These are phyloP conservation scores for Armadillidium nasatum DNA, from an alignment of 1,140 invertebrate species.

Conservation along the genomic window DNA sequence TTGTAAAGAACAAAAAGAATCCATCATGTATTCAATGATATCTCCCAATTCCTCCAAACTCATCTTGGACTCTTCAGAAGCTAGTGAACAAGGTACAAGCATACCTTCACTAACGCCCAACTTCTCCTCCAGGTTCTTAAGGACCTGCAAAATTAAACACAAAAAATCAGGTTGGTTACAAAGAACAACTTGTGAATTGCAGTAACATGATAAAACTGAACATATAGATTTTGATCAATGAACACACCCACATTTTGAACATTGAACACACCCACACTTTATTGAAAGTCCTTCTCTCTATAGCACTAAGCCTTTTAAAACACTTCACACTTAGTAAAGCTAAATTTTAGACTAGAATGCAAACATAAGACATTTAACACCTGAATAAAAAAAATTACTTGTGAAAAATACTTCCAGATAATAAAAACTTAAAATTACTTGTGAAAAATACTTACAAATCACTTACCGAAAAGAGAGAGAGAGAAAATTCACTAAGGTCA, in stretches of 20 bases:
- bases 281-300: neutral
- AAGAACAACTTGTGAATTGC: neutral
- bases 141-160: constrained; percentile 46
- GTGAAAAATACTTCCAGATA: too few relatives aligned
- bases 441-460: neutral
- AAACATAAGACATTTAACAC: too few relatives aligned
- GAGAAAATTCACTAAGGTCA: constrained; percentile 56
- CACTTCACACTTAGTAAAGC: too few relatives aligned
- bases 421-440: neutral
- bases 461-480: constrained; percentile 12
- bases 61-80: constrained; percentile 35
- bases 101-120: constrained; percentile 51
- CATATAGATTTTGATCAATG: too few relatives aligned
- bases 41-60: constrained; percentile 55
- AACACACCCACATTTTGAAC: neutral
- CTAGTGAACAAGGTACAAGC: constrained; percentile 44
- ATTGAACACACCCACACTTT: neutral
- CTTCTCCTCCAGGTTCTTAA: constrained; percentile 52
- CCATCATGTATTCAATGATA: constrained; percentile 64
- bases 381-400: too few relatives aligned
- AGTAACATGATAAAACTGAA: too few relatives aligned
- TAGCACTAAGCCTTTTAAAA: too few relatives aligned
- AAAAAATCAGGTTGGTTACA: constrained; percentile 17
- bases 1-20: constrained; percentile 62
- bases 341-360: too few relatives aligned